Evolutionary conservation across 1,140 invertebrate species (phyloP).

Genomic region (Bombus superbus): DNA sequence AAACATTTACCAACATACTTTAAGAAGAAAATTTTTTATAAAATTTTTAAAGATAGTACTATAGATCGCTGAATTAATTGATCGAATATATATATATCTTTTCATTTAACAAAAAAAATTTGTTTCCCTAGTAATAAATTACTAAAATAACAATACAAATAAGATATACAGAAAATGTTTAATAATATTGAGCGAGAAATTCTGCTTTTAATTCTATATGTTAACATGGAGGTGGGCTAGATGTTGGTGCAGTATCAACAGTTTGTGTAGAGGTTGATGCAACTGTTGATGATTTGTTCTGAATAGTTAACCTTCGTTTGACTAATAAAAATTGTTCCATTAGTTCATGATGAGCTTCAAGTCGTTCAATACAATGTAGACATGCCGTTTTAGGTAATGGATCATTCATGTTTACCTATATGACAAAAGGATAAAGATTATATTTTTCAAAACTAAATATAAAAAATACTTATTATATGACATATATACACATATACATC

Average conservation of each 20-base stretch:
- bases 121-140: slow-evolving; percentile 48
- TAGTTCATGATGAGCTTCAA: slow-evolving; percentile 88
- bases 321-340: slow-evolving; percentile 84
- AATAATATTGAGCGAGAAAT: slow-evolving; percentile 45
- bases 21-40: background rate
- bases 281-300: slow-evolving; percentile 70
- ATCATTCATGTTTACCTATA: slow-evolving; percentile 88
- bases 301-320: slow-evolving; percentile 74
- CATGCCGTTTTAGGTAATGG: slow-evolving; percentile 90
- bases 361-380: slow-evolving; percentile 86
- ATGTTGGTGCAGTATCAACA: slow-evolving; percentile 71
- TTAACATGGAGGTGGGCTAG: slow-evolving; percentile 78
- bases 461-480: background rate
- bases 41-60: background rate
- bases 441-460: slow-evolving; percentile 5
- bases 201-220: slow-evolving; percentile 61
- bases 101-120: slow-evolving; percentile 34
- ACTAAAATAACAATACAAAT: slow-evolving; percentile 52
- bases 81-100: slow-evolving; percentile 18
- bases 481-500: too few relatives aligned
- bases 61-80: slow-evolving; percentile 3
- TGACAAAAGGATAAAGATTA: slow-evolving; percentile 39
- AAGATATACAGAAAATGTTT: slow-evolving; percentile 44
- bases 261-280: slow-evolving; percentile 69
- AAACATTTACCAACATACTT: background rate